Evolutionary conservation across 2,888 invertebrate species (phyloP), one percentile per base, ranked within the genome.

Genomic region (Sphecodes monilicornis): DNA sequence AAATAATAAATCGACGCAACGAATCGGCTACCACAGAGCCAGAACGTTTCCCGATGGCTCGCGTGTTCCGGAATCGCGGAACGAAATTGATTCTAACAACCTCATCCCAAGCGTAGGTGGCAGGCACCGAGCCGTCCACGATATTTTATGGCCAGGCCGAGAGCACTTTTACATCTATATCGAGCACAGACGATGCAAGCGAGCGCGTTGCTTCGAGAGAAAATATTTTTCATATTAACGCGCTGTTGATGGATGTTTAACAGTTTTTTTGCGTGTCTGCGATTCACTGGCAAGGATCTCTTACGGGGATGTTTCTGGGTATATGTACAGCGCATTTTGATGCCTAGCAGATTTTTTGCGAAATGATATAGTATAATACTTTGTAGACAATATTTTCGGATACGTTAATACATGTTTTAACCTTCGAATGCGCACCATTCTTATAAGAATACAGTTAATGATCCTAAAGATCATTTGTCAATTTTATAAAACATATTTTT

Each of bases 1-100:
- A 86, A 81, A 82, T 81, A 85, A 85, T 86, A 86, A 85, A 85
- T 86, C 66, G 81, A 43, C 66, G 80, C 5, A 29, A 74, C 84
- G 84, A 80, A 85, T 81, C 75, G 43, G 22, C 66, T 36, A 66
- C 60, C 46, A 26, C 57, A 18, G 39, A 78, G 80, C 64, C 60
- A 18, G 78, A 32, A 32, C 32, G 32, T 32, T 77, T 84, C 70
- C 76, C 66, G 66, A 66, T 36, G 22, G 16, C 26, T 76, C 26
- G 8, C 41, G 10, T 69, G 50, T 36, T 46, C 36, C 54, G 41
- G 41, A 36, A 69, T 29, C 70, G 57, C 46, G 73, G 39, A 69
- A 78, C 26, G 64, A 76, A 73, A 83, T 50, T 36, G 54, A 13
- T 82, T 72, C 72, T 16, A 68, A 70, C 16, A 46, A 72, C 18